A percentile compares a stretch with the other conserved stretches of the same genome.
These are phyloP conservation scores for Drosophila lacertosa DNA, from an alignment of 1,140 invertebrate genomes.

Conservation along the genomic window DNA sequence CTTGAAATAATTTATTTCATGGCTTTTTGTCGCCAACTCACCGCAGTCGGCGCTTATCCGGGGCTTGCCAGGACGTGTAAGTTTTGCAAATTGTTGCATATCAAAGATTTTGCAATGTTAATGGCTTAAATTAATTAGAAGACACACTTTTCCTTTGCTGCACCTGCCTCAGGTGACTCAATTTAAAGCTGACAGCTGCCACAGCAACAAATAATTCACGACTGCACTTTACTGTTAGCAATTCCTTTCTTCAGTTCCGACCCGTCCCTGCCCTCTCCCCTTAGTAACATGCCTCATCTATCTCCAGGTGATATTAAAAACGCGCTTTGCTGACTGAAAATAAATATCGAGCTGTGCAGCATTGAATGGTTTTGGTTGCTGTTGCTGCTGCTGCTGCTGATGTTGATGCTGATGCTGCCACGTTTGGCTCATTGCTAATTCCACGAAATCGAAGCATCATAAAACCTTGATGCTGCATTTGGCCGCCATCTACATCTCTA, in stretches of 20 bases:
- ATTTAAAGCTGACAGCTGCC: constrained; percentile 42
- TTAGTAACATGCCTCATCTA: not conserved
- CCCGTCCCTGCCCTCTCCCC: not conserved
- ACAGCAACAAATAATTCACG: constrained; percentile 38
- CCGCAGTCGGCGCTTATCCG: not conserved
- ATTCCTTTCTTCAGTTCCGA: too few relatives aligned
- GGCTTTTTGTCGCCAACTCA: constrained; percentile 59
- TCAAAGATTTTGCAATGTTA: constrained; percentile 45
- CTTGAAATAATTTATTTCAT: constrained; percentile 74
- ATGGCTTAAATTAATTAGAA: constrained; percentile 59
- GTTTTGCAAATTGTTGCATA: constrained; percentile 56
- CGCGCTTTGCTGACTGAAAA: constrained; percentile 44
- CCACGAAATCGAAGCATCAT: constrained; percentile 71
- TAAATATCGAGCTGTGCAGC: constrained; percentile 44
- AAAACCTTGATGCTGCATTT: constrained; percentile 61
- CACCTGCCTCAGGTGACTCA: constrained; percentile 25
- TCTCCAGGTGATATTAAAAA: constrained; percentile 56
- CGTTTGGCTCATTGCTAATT: constrained; percentile 64
- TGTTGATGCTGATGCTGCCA: constrained; percentile 20
- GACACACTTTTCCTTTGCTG: constrained; percentile 39
- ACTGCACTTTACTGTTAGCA: constrained; percentile 15
- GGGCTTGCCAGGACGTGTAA: constrained; percentile 21
- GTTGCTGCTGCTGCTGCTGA: constrained; percentile 18
- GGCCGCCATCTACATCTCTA: constrained; percentile 23
- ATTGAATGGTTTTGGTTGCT: constrained; percentile 15